These are phyloP conservation scores for Sorex maritimensis DNA, from an alignment of 2,797 vertebrate genomes.

Conservation along the genomic window DNA sequence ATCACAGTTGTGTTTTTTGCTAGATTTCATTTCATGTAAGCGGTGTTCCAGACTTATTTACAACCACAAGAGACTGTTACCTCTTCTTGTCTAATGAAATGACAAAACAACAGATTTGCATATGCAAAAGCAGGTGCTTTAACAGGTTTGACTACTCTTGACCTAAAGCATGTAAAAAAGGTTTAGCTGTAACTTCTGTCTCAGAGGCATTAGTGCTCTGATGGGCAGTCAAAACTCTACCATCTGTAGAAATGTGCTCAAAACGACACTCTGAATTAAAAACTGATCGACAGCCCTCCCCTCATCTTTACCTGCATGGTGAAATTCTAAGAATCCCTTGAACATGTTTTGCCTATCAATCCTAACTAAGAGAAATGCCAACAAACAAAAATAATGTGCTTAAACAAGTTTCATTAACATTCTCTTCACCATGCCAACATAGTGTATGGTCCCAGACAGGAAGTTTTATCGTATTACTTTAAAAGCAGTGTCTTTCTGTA, in stretches of 20 bases:
- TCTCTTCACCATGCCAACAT: conserved; percentile 47
- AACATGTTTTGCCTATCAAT: conserved; percentile 77
- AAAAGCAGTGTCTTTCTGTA: conserved; percentile 15
- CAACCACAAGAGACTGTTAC: conserved; percentile 93
- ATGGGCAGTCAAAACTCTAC: conserved; percentile 94
- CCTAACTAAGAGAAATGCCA: conserved; percentile 43
- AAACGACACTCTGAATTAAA: conserved; percentile 97
- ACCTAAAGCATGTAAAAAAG: conserved; percentile 93
- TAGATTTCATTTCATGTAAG: conserved; percentile 91
- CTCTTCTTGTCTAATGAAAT: conserved; percentile 95
- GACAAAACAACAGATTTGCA: conserved; percentile 98
- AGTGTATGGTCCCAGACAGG: not conserved
- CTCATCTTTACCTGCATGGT: conserved; percentile 91
- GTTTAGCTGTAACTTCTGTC: conserved; percentile 96
- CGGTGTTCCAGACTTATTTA: conserved; percentile 93
- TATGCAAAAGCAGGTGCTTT: conserved; percentile 97
- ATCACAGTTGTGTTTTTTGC: conserved; percentile 90
- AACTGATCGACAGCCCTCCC: conserved; percentile 93
- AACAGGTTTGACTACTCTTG: conserved; percentile 97
- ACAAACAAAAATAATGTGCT: conserved; percentile 8
- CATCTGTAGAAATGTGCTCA: conserved; percentile 95
- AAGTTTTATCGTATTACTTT: conserved; percentile 60
- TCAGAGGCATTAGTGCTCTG: conserved; percentile 93
- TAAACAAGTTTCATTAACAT: conserved; percentile 23
- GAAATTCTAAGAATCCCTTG: conserved; percentile 77